Percentiles rank a stretch among this genome's conserved stretches.
Evolutionary conservation across 2,888 invertebrate genomes (phyloP).

Genomic region (Pocota personata): DNA sequence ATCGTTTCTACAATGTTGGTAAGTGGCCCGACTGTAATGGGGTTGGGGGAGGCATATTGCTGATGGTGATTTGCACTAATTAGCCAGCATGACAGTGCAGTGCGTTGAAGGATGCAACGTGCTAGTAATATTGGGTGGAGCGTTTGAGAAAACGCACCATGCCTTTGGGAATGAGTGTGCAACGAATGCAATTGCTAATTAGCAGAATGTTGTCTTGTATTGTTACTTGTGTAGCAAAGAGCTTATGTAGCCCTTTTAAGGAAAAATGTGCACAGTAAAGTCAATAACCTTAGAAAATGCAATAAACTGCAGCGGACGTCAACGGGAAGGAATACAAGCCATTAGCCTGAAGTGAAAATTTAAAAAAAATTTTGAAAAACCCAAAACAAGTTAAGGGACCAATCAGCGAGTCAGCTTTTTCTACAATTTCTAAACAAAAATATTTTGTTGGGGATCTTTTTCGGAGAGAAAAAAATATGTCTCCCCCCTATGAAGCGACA

Average conservation of each 20-base stretch:
- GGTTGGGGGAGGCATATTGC: neutral
- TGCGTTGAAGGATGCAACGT: conserved; percentile 9
- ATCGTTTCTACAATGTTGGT: neutral
- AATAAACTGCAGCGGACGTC: neutral
- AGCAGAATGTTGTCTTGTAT: conserved; percentile 33
- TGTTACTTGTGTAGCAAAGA: conserved; percentile 20
- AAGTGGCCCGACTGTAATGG: neutral
- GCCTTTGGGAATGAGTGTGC: neutral
- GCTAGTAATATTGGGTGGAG: conserved; percentile 18
- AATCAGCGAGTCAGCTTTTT: too few relatives aligned
- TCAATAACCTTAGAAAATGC: neutral
- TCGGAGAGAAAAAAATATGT: too few relatives aligned
- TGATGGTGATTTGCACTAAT: conserved; percentile 58
- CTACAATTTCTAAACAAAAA: too few relatives aligned
- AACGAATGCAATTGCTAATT: conserved; percentile 52
- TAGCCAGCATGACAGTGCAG: conserved; percentile 40
- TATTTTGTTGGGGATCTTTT: too few relatives aligned
- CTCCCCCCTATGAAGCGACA: too few relatives aligned
- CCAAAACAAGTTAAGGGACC: too few relatives aligned
- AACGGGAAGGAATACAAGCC: too few relatives aligned
- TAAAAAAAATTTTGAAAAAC: too few relatives aligned
- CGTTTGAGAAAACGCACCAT: conserved; percentile 51
- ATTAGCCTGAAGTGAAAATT: too few relatives aligned
- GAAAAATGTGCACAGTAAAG: neutral
- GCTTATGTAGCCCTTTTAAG: neutral